Evolutionary conservation across 2,113 vertebrate genomes (phyloP), one percentile per base, ranked within the genome.

Genomic region (Lasiurus borealis): DNA sequence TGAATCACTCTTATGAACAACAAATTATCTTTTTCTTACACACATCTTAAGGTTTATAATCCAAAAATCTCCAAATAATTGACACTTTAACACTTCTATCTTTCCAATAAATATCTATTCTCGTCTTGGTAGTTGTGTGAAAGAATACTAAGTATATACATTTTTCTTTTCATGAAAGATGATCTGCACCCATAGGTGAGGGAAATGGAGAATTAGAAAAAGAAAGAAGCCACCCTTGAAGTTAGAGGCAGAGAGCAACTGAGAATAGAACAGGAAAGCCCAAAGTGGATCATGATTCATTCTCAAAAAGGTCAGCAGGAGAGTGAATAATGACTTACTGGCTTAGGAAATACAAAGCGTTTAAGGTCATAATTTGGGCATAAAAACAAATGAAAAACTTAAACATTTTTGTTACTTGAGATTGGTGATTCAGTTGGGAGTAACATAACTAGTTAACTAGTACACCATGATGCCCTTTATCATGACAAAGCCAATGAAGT

Each of bases 221-320:
- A 64, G 64, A 7, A 85, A 69, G 40, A 91, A 80, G 29, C 66
- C 34, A 27, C 1, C 12, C 34, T 80, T 88, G 6, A 81, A 62
- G 59, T 25, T 15, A 85, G 46, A 48, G 8, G 34, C 5, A 12
- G 40, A 87, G 21, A 69, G 13, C 50, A 44, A 76, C 46, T 92
- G 88, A 88, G 76, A 94, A 93, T 36, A 83, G 72, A 92, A 83
- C 31, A 5, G 23, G 46, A 85, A 40, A 85, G 68, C 69, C 48
- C 16, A 85, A 91, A 8, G 8, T 85, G 27, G 12, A 31, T 68
- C 48, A 44, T 92, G 85, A 95, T n/a, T 89, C 71, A 75, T 83
- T 36, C 34, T 64, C 40, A 46, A 66, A 44, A 84, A 87, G 12
- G 1, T 87, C 88, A 71, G 75, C 50, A 80, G 44, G 44, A 34